Evolutionary conservation across 2,888 invertebrate species (phyloP), one percentile per base, ranked within the genome.

Genomic region (Monochamus alternatus): DNA sequence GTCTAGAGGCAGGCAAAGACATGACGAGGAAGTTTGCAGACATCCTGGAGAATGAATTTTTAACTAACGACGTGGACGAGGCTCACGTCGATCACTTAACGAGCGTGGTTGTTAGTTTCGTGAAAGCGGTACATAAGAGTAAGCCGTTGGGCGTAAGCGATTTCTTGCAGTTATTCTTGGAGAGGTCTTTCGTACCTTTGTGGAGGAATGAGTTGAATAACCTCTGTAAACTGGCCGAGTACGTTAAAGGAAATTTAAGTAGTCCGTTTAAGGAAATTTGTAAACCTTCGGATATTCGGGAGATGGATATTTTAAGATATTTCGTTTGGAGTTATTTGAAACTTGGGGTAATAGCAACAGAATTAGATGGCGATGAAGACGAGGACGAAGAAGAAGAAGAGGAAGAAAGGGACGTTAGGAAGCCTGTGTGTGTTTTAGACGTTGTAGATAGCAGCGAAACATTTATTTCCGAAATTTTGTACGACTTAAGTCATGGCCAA

Each of bases 401-500:
- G n/a, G 76, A 70, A 52, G 62, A 8, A 66, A 63, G 72, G 22
- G 9, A 32, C 14, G 22, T 30, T 32, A 72, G 64, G 43, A 69
- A 71, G 47, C 12, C 55, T 31, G 76, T 75, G 60, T 70, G 83
- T 63, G 69, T 84, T 74, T 75, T 81, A 38, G 75, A 79, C 38
- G 80, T 76, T 73, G 81, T 81, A 62, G 87, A 81, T 59, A 83
- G 87, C 47, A 80, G 87, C 58, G 84, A 86, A 72, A 82, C 87
- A 51, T 81, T 87, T 75, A 75, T 89, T 68, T 78, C 85, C 9
- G 85, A 87, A 75, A 77, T 90, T 47, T 79, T 90, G 47, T 86
- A 89, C 77, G 87, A 87, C 74, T 81, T 88, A 51, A 83, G 87
- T 55, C 73, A 89, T 7, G 86, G 87, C 14, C 82, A 87, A 66